Evolutionary conservation across 1,140 invertebrate species (phyloP), one percentile per base, ranked within the genome.

Genomic region (Lutraria rhynchaena): DNA sequence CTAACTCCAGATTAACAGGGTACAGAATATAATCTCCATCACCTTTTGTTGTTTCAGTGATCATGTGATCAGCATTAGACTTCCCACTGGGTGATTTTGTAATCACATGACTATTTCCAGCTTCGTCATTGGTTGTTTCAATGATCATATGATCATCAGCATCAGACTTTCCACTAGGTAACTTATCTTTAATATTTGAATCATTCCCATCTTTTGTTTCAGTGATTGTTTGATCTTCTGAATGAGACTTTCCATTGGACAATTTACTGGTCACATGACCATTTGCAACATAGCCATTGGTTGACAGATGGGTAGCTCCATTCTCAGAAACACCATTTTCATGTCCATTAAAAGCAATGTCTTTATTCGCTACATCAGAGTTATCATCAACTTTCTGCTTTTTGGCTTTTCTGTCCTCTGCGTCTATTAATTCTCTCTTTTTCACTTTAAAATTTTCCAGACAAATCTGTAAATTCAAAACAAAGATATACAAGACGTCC

Each of bases 1-100:
- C 96, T 13, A 99, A 93, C 87, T 99, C 95, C 67, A 99, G 93
- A 93, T 99, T 95, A 73, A 99, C 95, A 1, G 96, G 96, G 95
- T 91, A 95, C 91, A 84, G 85, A 81, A 41, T 51, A 55, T 76
- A 31, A 31, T 61, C 51, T 70, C 78, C 71, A 37, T 13, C 46
- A 3, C 24, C 57, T 41, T 60, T 75, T 37, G 35, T 33, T 29
- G 57, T 17, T 31, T 29, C 27, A 46, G 9, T 44, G 3, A 24
- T 67, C 63, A 67, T 37, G 46, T 65, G 61, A 22, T 37, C 61
- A 58, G 17, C 27, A 22, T 37, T 2, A 3, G 17, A 53, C 1
- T 44, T 27, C 1, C 53, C 53, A 71, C 55, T 71, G 24, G 63
- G 11, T 41, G 24, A 19, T 69, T n/a, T 5, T 17, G 22, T 24